phyloP scores from a whole-genome alignment of 2,797 vertebrate species.

The Tolypeutes matacus region DNA sequence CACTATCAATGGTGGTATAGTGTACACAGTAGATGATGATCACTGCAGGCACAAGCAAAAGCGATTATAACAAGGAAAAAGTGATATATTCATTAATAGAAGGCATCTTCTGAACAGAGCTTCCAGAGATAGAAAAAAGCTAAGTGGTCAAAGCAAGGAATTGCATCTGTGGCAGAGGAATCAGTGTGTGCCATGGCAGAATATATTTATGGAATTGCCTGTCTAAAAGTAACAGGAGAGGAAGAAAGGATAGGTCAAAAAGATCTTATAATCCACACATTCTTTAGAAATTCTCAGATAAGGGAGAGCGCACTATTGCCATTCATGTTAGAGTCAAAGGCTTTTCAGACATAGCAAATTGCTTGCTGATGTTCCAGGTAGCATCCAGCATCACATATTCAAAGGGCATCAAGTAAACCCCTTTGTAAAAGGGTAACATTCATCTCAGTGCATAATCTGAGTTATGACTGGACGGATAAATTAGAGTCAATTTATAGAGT shows the following conservation, averaged over 20 bases:
- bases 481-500: background rate
- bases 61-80: background rate
- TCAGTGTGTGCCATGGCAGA: rapidly evolving
- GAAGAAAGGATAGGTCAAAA: background rate
- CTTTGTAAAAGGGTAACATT: background rate
- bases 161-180: background rate
- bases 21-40: no score
- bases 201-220: background rate
- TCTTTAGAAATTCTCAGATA: background rate
- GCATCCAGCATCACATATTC: background rate
- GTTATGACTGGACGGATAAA: background rate
- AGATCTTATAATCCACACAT: background rate
- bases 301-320: background rate
- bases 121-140: background rate
- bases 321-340: background rate
- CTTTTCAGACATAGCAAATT: background rate
- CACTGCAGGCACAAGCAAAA: background rate
- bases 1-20: background rate
- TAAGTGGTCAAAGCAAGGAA: background rate
- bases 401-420: background rate
- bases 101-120: background rate
- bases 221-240: background rate
- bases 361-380: background rate
- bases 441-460: background rate
- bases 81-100: background rate